Conservation (phyloP, 2,113 vertebrate species). For the Dendropsophus ebraccatus region DNA sequence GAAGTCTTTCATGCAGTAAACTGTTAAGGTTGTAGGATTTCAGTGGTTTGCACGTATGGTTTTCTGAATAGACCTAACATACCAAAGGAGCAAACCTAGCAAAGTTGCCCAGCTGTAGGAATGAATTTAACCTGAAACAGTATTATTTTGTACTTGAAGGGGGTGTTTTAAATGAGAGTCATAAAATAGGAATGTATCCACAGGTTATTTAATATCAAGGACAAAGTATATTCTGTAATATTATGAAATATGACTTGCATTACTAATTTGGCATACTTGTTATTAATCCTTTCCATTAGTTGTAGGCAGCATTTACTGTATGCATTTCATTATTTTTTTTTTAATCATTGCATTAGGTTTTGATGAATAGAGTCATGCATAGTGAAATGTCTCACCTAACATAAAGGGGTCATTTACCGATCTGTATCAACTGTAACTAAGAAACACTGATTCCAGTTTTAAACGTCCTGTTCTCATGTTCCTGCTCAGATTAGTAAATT, state of each 20-base stretch:
- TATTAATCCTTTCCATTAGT: conserved; percentile 28
- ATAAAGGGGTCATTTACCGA: conserved; percentile 16
- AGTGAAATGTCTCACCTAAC: conserved; percentile 32
- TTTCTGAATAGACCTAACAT: neutral
- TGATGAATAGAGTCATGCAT: conserved; percentile 11
- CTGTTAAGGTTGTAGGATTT: neutral
- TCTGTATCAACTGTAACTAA: neutral
- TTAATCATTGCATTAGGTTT: neutral
- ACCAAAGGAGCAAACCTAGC: too few relatives aligned
- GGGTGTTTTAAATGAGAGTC: conserved; percentile 8
- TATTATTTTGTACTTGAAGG: conserved; percentile 33
- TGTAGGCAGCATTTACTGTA: conserved; percentile 4
- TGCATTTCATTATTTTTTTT: neutral
- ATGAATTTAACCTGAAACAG: conserved; percentile 34
- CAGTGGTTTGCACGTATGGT: neutral
- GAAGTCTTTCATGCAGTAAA: conserved; percentile 12
- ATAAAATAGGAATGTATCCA: conserved; percentile 39
- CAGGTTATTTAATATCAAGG: conserved; percentile 40
- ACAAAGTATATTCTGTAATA: conserved; percentile 29
- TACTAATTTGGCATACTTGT: conserved; percentile 17
- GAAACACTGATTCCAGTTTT: neutral
- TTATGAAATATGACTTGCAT: conserved; percentile 45
- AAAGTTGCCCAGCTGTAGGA: conserved; percentile 32
- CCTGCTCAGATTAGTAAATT: neutral
- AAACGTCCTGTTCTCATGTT: neutral